phyloP scores from a whole-genome alignment of 1,140 invertebrate genomes.

The Drosophila pandora region DNA sequence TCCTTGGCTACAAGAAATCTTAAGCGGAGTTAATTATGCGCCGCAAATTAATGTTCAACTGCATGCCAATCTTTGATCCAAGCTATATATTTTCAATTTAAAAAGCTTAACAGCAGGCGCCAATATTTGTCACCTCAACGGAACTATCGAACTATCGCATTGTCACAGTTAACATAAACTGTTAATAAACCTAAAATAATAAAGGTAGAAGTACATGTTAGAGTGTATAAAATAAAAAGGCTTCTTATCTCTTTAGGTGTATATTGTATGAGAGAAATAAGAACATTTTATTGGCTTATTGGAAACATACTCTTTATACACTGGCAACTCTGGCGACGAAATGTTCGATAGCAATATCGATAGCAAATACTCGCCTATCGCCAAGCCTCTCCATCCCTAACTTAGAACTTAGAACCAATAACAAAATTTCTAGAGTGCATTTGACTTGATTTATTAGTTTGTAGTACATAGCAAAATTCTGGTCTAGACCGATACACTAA shows the following conservation, averaged over 20 bases:
- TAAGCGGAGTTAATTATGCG: constrained; percentile 75
- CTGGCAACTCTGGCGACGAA: neutral
- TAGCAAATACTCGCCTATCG: neutral
- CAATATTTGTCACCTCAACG: neutral
- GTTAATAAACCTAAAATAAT: neutral
- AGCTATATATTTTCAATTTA: constrained; percentile 3
- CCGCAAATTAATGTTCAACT: constrained; percentile 61
- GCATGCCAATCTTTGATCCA: constrained; percentile 38
- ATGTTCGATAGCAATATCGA: neutral
- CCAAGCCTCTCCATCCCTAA: neutral
- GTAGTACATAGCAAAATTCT: constrained; percentile 49
- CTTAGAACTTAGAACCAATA: constrained; percentile 23
- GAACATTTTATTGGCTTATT: no score
- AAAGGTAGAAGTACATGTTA: no score
- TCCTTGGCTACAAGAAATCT: constrained; percentile 67
- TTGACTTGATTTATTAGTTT: constrained; percentile 46
- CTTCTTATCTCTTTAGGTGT: no score
- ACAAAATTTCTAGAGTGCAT: constrained; percentile 36
- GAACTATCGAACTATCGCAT: neutral
- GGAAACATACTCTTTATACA: neutral
- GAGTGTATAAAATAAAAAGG: no score
- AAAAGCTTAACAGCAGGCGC: constrained; percentile 1
- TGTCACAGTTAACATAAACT: neutral
- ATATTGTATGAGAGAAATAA: no score
- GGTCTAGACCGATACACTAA: constrained; percentile 15